phyloP scores from a whole-genome alignment of 1,140 invertebrate genomes.

The Manduca sexta region DNA sequence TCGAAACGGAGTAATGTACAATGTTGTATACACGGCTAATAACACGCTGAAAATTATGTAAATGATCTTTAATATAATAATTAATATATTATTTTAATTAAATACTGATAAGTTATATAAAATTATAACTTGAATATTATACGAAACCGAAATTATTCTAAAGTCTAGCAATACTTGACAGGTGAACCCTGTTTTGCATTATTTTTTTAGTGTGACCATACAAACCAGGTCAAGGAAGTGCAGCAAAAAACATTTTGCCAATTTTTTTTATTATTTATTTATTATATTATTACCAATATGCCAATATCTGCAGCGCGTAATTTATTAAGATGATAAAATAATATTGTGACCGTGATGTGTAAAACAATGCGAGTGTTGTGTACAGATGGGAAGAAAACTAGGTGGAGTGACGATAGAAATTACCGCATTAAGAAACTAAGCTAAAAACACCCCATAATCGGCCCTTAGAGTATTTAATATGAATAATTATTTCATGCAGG shows the following conservation, averaged over 20 bases:
- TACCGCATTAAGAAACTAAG: slow-evolving; percentile 48
- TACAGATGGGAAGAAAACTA: slow-evolving; percentile 46
- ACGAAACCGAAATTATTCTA: neutral
- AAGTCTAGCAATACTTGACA: neutral
- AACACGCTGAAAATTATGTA: neutral
- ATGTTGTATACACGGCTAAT: neutral
- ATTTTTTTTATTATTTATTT: slow-evolving; percentile 50
- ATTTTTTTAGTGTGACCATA: slow-evolving; percentile 32
- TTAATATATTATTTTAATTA: too few relatives aligned
- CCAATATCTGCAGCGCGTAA: slow-evolving; percentile 22
- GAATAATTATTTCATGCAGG: slow-evolving; percentile 4
- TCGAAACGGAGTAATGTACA: too few relatives aligned
- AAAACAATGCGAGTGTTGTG: slow-evolving; percentile 9
- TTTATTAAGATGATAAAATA: neutral
- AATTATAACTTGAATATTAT: too few relatives aligned
- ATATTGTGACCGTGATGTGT: neutral
- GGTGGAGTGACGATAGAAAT: slow-evolving; percentile 52
- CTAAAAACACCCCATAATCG: slow-evolving; percentile 2
- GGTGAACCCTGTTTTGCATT: neutral
- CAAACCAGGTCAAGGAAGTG: slow-evolving; percentile 58
- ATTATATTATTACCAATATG: slow-evolving; percentile 49
- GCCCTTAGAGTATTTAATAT: slow-evolving; percentile 7
- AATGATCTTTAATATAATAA: neutral
- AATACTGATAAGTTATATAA: too few relatives aligned
- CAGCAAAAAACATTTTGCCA: slow-evolving; percentile 40